Conservation (phyloP, 2,113 vertebrate genomes). For the Pterophyllum scalare region DNA sequence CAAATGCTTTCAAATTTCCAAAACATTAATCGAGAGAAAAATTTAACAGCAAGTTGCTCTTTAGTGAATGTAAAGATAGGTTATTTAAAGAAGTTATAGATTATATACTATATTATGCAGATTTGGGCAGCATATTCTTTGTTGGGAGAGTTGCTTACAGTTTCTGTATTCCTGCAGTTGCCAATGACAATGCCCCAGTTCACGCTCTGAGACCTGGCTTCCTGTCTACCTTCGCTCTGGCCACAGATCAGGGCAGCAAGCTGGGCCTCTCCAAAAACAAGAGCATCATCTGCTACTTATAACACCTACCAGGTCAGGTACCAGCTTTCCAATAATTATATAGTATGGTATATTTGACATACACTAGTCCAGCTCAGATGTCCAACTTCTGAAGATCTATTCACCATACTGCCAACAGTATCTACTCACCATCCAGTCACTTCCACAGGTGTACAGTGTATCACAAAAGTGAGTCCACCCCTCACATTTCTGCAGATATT, state of each 20-base stretch:
- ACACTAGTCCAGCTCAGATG: not conserved
- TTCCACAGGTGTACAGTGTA: too few species aligned
- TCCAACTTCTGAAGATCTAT: not conserved
- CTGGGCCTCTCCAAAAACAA: slow-evolving; percentile 98
- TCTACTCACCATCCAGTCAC: too few species aligned
- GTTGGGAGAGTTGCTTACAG: too few species aligned
- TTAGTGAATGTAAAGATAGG: too few species aligned
- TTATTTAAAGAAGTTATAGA: not conserved
- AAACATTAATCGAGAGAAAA: too few species aligned
- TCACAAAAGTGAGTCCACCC: too few species aligned
- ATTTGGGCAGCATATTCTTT: too few species aligned
- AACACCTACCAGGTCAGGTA: slow-evolving; percentile 91
- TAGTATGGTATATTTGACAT: not conserved
- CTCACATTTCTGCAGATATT: too few species aligned
- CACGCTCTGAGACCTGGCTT: slow-evolving; percentile 94
- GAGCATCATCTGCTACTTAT: slow-evolving; percentile 99
- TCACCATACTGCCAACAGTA: too few species aligned
- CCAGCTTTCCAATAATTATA: not conserved
- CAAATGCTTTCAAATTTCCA: too few species aligned
- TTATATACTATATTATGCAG: not conserved
- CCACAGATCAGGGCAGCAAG: slow-evolving; percentile 98
- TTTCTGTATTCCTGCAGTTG: slow-evolving; percentile 81
- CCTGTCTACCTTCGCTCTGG: slow-evolving; percentile 95
- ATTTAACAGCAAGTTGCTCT: too few species aligned
- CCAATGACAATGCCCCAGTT: slow-evolving; percentile 96